Evolutionary conservation across 2,797 vertebrate species (phyloP).

Genomic region (Loriculus beryllinus): DNA sequence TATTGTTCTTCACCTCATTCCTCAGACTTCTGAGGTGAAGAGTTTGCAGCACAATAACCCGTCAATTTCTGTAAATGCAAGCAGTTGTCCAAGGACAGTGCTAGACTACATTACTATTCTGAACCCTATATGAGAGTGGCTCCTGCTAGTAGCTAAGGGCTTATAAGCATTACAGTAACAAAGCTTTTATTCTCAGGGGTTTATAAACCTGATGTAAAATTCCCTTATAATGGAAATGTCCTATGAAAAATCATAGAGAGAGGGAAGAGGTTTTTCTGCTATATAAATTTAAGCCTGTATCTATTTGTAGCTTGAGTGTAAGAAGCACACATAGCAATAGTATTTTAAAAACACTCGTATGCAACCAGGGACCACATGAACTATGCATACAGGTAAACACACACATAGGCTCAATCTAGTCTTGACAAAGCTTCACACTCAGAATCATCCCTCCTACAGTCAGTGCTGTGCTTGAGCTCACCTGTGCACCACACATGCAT

Average conservation of each 20-base stretch:
- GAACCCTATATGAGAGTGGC: neutral
- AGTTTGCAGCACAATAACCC: constrained; percentile 59
- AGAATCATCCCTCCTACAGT: neutral
- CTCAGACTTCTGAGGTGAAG: constrained; percentile 38
- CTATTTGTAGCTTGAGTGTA: neutral
- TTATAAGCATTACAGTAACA: neutral
- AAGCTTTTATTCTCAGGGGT: constrained; percentile 8
- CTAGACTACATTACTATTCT: neutral
- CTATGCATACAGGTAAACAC: neutral
- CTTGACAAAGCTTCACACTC: neutral
- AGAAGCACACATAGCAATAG: neutral
- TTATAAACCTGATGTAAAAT: constrained; percentile 17
- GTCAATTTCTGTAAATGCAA: constrained; percentile 58
- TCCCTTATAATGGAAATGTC: neutral
- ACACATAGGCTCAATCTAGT: neutral
- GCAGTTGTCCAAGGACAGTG: constrained; percentile 33
- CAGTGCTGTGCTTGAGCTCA: neutral
- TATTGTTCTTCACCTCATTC: constrained; percentile 63
- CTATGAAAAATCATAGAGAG: neutral
- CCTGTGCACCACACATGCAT: neutral
- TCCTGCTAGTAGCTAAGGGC: neutral
- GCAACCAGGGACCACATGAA: neutral
- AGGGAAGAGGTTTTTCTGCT: neutral
- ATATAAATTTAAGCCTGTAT: neutral
- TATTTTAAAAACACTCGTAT: neutral